These are phyloP conservation scores for Platycercus adscitus DNA, from an alignment of 2,113 vertebrate genomes.

Conservation along the genomic window DNA sequence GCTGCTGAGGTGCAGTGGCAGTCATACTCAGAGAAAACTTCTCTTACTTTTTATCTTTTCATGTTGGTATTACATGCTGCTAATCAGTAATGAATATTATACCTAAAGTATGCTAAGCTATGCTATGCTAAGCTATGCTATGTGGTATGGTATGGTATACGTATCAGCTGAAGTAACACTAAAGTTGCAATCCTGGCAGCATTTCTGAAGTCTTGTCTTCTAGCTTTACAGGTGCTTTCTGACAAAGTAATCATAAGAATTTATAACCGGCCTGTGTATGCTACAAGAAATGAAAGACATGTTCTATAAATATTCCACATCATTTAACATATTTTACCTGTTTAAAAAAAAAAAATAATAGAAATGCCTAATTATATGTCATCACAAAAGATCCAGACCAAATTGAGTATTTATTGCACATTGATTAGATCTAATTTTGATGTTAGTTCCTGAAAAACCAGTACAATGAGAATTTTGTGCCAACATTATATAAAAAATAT, in stretches of 20 bases:
- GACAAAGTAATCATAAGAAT: slow-evolving; percentile 25
- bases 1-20: neutral
- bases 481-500: neutral
- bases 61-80: neutral
- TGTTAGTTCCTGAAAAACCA: neutral
- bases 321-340: neutral
- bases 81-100: neutral
- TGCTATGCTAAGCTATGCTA: neutral
- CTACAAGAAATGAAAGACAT: neutral
- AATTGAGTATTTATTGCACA: neutral
- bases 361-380: neutral
- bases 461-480: neutral
- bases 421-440: neutral
- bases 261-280: neutral
- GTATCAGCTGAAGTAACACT: neutral
- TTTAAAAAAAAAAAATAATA: neutral
- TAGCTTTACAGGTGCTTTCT: neutral
- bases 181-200: neutral
- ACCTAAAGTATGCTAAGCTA: neutral
- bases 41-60: neutral
- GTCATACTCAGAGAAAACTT: neutral
- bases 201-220: slow-evolving; percentile 1
- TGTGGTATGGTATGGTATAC: neutral
- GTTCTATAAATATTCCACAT: neutral
- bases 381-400: neutral